Conservation (phyloP, 2,797 vertebrate species). For the Chelon labrosus region DNA sequence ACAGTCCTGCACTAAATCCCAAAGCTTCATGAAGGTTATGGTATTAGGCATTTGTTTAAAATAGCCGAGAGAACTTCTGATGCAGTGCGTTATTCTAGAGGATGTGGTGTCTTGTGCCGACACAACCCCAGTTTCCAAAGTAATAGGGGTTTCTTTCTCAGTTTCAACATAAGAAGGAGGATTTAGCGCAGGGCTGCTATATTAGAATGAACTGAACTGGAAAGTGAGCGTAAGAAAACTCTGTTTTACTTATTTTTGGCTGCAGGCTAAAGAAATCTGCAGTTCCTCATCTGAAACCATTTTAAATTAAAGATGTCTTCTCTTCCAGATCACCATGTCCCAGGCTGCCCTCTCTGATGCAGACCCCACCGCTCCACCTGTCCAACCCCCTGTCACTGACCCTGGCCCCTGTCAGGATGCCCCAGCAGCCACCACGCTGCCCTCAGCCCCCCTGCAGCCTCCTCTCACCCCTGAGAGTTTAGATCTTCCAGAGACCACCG, state of each 20-base stretch:
- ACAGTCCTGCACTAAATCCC: no score
- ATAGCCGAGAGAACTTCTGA: no score
- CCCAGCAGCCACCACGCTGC: constrained; percentile 10
- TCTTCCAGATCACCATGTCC: constrained; percentile 81
- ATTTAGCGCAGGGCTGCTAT: no score
- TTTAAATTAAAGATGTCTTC: constrained; percentile 1
- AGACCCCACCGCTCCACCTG: constrained; percentile 41
- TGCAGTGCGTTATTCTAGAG: no score
- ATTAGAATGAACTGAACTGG: no score
- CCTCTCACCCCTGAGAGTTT: constrained; percentile 37
- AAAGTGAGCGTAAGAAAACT: no score
- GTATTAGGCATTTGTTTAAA: no score
- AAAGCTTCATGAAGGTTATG: no score
- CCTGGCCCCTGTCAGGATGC: constrained; percentile 40
- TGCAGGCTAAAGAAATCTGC: constrained; percentile 5
- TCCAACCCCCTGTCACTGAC: constrained; percentile 18
- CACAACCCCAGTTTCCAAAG: no score
- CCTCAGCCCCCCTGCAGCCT: constrained; percentile 33
- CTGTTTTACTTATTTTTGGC: neutral
- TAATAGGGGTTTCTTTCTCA: no score
- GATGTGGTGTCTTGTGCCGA: no score
- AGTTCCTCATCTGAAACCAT: neutral
- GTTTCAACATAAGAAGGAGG: no score
- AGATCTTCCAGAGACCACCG: constrained; percentile 13
- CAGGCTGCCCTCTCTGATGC: constrained; percentile 54